Conservation (phyloP, 2,888 invertebrate genomes). For the Cephus pulcher region DNA sequence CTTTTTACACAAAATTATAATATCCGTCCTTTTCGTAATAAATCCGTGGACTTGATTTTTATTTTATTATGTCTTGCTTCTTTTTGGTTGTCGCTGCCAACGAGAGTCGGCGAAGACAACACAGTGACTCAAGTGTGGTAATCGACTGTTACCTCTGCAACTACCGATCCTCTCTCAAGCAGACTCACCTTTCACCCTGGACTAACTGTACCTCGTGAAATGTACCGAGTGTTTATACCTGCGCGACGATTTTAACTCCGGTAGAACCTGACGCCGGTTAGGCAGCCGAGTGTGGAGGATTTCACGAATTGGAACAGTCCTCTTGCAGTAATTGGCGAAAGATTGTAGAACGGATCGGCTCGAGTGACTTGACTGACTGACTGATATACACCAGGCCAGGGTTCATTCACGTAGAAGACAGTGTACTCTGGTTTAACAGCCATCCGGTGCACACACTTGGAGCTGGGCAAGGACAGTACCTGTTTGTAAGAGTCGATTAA, state of each 20-base stretch:
- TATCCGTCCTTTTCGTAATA: neutral
- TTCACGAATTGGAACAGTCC: neutral
- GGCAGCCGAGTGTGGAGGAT: neutral
- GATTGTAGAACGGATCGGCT: neutral
- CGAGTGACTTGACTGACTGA: neutral
- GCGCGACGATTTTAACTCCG: neutral
- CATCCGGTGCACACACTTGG: neutral
- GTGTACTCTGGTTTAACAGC: neutral
- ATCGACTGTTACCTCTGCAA: neutral
- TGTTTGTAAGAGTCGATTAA: neutral
- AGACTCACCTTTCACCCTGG: constrained; percentile 53
- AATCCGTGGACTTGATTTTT: neutral
- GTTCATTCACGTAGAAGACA: neutral
- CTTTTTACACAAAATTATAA: neutral
- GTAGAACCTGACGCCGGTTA: neutral
- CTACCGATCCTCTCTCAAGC: neutral
- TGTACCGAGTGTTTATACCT: constrained; percentile 17
- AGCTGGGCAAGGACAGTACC: neutral
- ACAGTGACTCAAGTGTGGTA: neutral
- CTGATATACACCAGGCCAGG: neutral
- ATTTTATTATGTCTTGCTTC: neutral
- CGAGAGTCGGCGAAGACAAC: neutral
- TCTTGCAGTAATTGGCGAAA: neutral
- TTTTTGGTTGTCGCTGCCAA: neutral
- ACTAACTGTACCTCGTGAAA: constrained; percentile 50